These are phyloP conservation scores for Philantomba maxwellii DNA, from an alignment of 2,113 vertebrate genomes.

Conservation along the genomic window DNA sequence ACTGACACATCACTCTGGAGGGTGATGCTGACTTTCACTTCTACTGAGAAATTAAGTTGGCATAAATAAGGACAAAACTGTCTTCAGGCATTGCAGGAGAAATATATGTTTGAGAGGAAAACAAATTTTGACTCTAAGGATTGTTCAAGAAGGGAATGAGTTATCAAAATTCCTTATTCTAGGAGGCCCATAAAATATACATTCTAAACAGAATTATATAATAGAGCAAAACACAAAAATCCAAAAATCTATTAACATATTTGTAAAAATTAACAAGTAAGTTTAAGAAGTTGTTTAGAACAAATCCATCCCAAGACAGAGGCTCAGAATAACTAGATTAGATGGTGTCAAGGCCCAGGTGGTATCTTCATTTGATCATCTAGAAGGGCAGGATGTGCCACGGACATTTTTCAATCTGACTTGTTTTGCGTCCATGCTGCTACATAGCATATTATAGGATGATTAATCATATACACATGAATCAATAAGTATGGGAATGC, in stretches of 20 bases:
- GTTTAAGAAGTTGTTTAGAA: neutral
- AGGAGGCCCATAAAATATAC: neutral
- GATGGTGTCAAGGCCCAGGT: too few species aligned
- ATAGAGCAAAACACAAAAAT: neutral
- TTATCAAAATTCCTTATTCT: neutral
- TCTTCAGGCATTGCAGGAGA: neutral
- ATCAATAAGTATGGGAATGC: neutral
- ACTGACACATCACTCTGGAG: neutral
- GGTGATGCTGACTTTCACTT: neutral
- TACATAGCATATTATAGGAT: rapidly evolving
- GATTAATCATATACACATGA: neutral
- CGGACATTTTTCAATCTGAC: neutral
- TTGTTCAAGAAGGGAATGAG: neutral
- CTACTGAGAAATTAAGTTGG: neutral
- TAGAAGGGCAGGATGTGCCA: rapidly evolving
- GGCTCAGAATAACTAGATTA: neutral
- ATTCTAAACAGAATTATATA: neutral
- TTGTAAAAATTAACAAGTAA: neutral
- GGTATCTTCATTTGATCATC: neutral
- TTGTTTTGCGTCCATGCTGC: neutral
- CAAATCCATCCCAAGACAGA: neutral
- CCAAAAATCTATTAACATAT: neutral
- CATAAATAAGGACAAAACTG: neutral
- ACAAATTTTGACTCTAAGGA: neutral
- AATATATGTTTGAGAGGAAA: neutral